Base-by-base conservation (phyloP, 2,888 invertebrate genomes). In the Pilophorus perplexus region DNA sequence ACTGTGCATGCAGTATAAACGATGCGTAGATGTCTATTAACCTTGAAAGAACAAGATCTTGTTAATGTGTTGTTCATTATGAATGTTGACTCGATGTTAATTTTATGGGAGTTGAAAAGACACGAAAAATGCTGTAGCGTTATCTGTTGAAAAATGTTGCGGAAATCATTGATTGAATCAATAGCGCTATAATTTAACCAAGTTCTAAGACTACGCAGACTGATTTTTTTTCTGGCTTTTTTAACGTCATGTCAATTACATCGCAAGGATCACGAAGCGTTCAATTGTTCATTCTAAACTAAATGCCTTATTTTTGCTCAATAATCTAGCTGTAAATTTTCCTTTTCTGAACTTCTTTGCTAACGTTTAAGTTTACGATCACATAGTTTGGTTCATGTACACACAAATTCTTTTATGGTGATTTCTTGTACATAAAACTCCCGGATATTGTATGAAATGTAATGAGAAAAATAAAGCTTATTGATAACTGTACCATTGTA, bases 1-100 rank as follows among this genome's bases (percentile, higher is more conserved):
- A 59, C 59, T 59, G 59, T 59, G 59, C 40, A 38, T 42, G n/a
- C 40, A 59, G 40, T 59, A 59, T 59, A 59, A 59, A 40, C 22
- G 59, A 59, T 59, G 52, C 52, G 52, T 52, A 52, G 16, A 28
- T 50, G 25, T 50, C 52, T 52, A 28, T 52, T 52, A 28, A 25
- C 27, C 52, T 25, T 16, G 52, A 52, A 28, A 52, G 18, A 52
- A 28, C 6, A 33, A 8, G 6, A 27, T 48, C 28, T 52, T 28
- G 52, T 52, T 52, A 52, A 25, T 52, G 27, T 22, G 14, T 25
- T 52, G 27, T 28, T 52, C 28, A 4, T 50, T 22, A 25, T 2
- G 48, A 50, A 52, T 28, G 25, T 52, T 52, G 28, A 52, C 25
- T 46, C 14, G 18, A 28, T 52, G 28, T 28, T 52, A 33, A 33